Evolutionary conservation across 2,888 invertebrate species (phyloP), one percentile per base, ranked within the genome.

Genomic region (Clivina fossor): DNA sequence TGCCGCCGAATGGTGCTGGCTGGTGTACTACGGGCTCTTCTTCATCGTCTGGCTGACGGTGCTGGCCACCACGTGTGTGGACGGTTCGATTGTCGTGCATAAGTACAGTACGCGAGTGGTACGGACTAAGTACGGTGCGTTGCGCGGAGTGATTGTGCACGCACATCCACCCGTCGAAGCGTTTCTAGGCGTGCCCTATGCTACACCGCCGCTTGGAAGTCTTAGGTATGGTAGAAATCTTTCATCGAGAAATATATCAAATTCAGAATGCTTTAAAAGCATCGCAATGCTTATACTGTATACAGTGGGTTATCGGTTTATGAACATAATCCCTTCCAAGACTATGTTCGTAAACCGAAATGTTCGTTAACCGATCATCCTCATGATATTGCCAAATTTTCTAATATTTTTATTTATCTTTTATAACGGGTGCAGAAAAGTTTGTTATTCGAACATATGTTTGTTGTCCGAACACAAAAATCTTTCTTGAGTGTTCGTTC

Each of bases 121-220:
- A 62, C 83, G 85, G 70, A 95, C 94, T 63, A 89, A 92, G 73
- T 94, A 93, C 80, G 95, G 94, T 26, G 84, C 87, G 58, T 76
- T 95, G 67, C 83, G 93, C 40, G 95, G 93, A 53, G 84, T 91
- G 72, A 84, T 90, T 64, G 84, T 91, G 47, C 86, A 89, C 69
- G 83, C 86, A 62, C 83, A 87, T 72, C 88, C 87, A 60, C 83
- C 83, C 59, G 92, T 95, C 64, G 94, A 95, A 76, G 91, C 91
- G 13, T 96, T 91, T 73, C 82, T 93, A 59, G 95, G 95, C 59
- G 90, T 96, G 63, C 94, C 93, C 33, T 96, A 94, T 77, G 95
- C 94, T 30, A 91, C 93, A 61, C 89, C 94, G 60, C 93, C 93
- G 8, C 81, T 90, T 63, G 93, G 93, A 64, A 87, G 90, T 69